Percentiles rank a stretch among this genome's conserved stretches.
Conservation (phyloP, 2,888 invertebrate genomes). For the Drosophila recens region DNA sequence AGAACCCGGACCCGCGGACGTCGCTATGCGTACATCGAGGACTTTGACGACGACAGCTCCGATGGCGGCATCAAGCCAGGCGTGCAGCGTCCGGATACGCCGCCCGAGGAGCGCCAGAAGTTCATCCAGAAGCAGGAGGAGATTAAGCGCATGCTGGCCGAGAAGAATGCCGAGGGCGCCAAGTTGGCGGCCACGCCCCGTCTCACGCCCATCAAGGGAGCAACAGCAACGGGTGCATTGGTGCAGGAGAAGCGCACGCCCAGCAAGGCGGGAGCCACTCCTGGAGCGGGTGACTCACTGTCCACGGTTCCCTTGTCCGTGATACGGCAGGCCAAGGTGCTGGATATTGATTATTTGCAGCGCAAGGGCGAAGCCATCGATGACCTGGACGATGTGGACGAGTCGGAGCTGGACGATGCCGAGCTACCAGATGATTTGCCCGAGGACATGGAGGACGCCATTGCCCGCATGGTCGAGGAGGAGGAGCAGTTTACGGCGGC, state of each 20-base stretch:
- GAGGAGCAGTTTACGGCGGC: constrained; percentile 88
- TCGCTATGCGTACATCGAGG: constrained; percentile 84
- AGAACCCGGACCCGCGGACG: constrained; percentile 85
- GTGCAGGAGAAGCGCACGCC: constrained; percentile 76
- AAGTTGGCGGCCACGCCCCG: constrained; percentile 83
- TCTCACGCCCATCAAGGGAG: constrained; percentile 81
- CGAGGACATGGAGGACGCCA: constrained; percentile 86
- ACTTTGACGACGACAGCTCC: constrained; percentile 85
- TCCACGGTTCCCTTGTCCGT: constrained; percentile 85
- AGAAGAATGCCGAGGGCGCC: constrained; percentile 85
- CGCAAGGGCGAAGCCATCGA: constrained; percentile 83
- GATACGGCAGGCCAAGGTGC: constrained; percentile 84
- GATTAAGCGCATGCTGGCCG: constrained; percentile 85
- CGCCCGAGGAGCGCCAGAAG: constrained; percentile 85
- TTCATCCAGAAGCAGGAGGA: constrained; percentile 85
- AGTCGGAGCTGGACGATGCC: constrained; percentile 83
- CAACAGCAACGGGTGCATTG: constrained; percentile 21
- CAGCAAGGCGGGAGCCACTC: constrained; percentile 58
- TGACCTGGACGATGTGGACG: constrained; percentile 82
- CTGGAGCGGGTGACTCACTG: constrained; percentile 75
- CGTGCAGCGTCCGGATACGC: constrained; percentile 85
- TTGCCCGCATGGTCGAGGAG: constrained; percentile 88
- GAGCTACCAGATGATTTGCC: constrained; percentile 85
- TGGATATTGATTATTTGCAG: constrained; percentile 85
- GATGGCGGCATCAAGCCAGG: constrained; percentile 85